Evolutionary conservation across 35 echinoderm and acorn worm genomes (phyloP), one percentile per base, ranked within the genome.

Genomic region (Heliocidaris tuberculata): DNA sequence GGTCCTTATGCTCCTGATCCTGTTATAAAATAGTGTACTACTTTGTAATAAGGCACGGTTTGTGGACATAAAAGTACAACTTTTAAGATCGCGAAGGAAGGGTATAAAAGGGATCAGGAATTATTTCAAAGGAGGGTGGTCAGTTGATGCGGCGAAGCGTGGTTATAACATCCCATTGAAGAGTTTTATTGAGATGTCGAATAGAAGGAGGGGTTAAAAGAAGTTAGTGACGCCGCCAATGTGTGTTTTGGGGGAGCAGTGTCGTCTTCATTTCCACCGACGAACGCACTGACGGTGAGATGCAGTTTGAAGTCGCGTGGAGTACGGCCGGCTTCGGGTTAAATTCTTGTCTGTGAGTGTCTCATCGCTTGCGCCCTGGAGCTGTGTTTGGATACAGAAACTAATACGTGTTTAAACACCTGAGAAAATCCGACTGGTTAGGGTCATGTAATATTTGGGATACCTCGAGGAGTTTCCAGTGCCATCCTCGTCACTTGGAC

Each of bases 381-480:
- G 65, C 65, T 5, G 65, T 78, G 65, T 78, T 78, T 78, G 65
- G 65, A 78, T 78, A 78, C 65, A 78, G 65, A 78, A 21, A 78
- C 65, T 78, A 19, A 78, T 78, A 78, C 65, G 65, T 78, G 65
- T 78, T 78, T 78, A 78, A 89, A 89, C 87, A 47, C 87, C 87
- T 42, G 87, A 32, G 47, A 89, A 48, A 89, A 89, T 89, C 47
- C 47, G 8, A 47, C 31, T 89, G 87, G 87, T 89, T 89, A 47
- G 5, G 87, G 87, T 89, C 87, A 42, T 48, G 47, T 89, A 89
- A 48, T 27, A 89, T 48, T 29, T 89, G 31, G 24, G 87, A 89
- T 89, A 89, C 87, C 87, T 32, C 87, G 31, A 89, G 87, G 87
- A 47, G 87, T 89, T 89, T 89, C 47, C 87, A 47, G 31, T 89